Percentiles rank a stretch among this genome's conserved stretches.
Conservation (phyloP, 2,888 invertebrate species). For the Ormyrus rosae region DNA sequence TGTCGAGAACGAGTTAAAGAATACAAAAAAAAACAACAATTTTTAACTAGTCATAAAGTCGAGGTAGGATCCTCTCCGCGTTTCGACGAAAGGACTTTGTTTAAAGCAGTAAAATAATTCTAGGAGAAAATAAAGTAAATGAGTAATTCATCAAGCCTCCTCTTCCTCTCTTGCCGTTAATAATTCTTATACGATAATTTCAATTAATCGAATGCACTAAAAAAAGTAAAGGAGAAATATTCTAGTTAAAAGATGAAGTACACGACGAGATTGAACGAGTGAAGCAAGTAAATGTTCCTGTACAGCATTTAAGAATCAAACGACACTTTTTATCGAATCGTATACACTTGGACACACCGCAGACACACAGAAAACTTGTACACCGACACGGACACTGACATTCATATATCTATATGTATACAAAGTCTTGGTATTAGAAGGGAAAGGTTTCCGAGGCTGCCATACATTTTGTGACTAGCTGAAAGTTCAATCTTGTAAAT, state of each 20-base stretch:
- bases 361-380: constrained; percentile 47
- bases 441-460: constrained; percentile 64
- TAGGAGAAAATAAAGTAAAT: constrained; percentile 32
- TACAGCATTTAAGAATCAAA: constrained; percentile 75
- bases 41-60: constrained; percentile 72
- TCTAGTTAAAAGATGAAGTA: constrained; percentile 59
- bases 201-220: constrained; percentile 64
- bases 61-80: constrained; percentile 66
- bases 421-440: constrained; percentile 67
- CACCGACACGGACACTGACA: constrained; percentile 50
- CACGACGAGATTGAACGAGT: constrained; percentile 59
- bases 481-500: constrained; percentile 70
- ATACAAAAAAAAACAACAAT: constrained; percentile 58
- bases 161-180: constrained; percentile 57
- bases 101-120: constrained; percentile 31
- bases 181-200: constrained; percentile 60
- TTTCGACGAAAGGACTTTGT: constrained; percentile 57
- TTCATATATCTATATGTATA: constrained; percentile 27
- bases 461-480: constrained; percentile 60
- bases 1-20: constrained; percentile 44
- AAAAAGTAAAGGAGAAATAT: constrained; percentile 63
- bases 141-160: constrained; percentile 44
- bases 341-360: constrained; percentile 44
- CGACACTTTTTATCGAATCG: constrained; percentile 65
- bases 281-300: constrained; percentile 74